Percentiles rank a stretch among this genome's conserved stretches.
Conservation (phyloP, 2,888 invertebrate species). For the Cynaeus angustus region DNA sequence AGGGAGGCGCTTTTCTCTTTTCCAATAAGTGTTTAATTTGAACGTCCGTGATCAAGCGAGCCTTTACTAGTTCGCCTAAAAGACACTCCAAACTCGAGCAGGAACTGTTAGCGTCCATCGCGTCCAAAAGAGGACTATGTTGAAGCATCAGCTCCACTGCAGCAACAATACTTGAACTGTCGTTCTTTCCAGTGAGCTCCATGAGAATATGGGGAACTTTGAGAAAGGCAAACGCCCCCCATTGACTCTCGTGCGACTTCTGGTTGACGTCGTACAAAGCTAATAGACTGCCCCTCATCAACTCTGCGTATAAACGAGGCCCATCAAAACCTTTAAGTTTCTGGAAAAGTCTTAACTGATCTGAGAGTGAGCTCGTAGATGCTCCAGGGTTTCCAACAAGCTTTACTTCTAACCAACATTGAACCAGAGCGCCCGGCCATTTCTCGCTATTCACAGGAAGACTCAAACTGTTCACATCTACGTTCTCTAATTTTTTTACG, state of each 20-base stretch:
- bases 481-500: constrained; percentile 62
- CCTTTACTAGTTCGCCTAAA: constrained; percentile 86
- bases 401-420: constrained; percentile 88
- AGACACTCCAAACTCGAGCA: constrained; percentile 91
- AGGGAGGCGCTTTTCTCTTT: constrained; percentile 71
- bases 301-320: constrained; percentile 88
- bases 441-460: constrained; percentile 61
- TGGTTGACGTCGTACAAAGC: constrained; percentile 91
- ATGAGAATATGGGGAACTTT: constrained; percentile 89
- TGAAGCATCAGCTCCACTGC: constrained; percentile 90
- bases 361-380: constrained; percentile 86
- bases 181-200: constrained; percentile 62
- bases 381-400: constrained; percentile 89
- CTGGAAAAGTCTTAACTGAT: constrained; percentile 89
- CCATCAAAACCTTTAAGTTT: constrained; percentile 88
- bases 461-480: constrained; percentile 61
- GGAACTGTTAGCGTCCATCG: constrained; percentile 91
- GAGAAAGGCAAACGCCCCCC: constrained; percentile 95
- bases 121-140: constrained; percentile 88
- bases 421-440: constrained; percentile 70
- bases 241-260: constrained; percentile 89
- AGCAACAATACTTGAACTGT: constrained; percentile 76
- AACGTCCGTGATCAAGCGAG: constrained; percentile 85
- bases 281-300: constrained; percentile 91
- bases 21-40: constrained; percentile 83